Conservation (phyloP, 2,888 invertebrate genomes). For the Calliopum simillimum region DNA sequence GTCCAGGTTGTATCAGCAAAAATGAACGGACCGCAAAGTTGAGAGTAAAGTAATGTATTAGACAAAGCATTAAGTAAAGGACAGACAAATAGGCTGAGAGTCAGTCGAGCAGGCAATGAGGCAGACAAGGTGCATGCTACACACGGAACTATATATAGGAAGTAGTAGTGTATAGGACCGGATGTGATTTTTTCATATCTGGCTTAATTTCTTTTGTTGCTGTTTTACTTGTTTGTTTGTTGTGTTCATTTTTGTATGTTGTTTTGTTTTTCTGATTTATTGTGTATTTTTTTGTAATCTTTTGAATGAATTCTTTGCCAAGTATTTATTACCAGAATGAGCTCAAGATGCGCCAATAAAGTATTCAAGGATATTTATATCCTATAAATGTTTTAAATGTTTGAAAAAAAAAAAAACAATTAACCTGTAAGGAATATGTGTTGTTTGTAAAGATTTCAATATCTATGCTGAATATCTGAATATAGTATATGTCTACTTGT, state of each 20-base stretch:
- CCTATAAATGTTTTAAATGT: background rate
- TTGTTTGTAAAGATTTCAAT: too few species aligned
- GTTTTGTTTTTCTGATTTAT: too few species aligned
- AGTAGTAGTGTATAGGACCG: constrained; percentile 65
- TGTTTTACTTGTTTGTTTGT: constrained; percentile 46
- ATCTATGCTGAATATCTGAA: too few species aligned
- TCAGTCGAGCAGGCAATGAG: background rate
- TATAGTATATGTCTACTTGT: too few species aligned
- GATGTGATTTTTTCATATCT: constrained; percentile 64
- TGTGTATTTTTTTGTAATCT: background rate
- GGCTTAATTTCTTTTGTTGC: background rate
- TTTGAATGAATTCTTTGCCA: constrained; percentile 37
- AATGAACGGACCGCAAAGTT: constrained; percentile 18
- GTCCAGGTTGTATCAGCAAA: constrained; percentile 40
- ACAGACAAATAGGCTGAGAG: constrained; percentile 6
- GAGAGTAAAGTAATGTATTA: constrained; percentile 15
- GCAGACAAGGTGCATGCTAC: constrained; percentile 29
- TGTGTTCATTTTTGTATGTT: constrained; percentile 48
- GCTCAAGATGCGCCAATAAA: constrained; percentile 46
- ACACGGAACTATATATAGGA: constrained; percentile 59
- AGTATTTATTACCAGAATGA: constrained; percentile 42
- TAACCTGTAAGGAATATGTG: too few species aligned
- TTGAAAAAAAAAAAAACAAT: background rate
- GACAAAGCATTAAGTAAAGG: background rate
- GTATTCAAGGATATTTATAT: constrained; percentile 33